Evolutionary conservation across 2,797 vertebrate genomes (phyloP).

Genomic region (Tapirus indicus): DNA sequence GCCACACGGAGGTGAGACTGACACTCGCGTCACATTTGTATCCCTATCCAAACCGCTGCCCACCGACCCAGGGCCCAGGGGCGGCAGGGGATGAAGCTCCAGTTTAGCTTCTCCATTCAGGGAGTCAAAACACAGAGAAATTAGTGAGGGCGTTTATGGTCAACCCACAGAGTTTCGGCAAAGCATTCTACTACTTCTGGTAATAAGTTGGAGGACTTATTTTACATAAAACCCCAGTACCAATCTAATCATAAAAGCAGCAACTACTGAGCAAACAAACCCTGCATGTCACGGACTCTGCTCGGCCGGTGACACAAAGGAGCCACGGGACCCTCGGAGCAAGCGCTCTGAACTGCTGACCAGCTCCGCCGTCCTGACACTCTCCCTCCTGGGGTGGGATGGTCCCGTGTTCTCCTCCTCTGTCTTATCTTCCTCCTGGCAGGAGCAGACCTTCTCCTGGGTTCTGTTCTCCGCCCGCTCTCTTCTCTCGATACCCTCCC

Average conservation of each 20-base stretch:
- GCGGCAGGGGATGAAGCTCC: neutral
- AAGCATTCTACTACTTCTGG: neutral
- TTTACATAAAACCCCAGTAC: neutral
- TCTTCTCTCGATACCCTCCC: neutral
- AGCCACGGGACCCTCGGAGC: too few species aligned
- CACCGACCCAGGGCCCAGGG: neutral
- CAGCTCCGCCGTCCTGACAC: accelerated
- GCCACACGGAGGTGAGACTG: neutral
- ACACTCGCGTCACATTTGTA: conserved; percentile 64
- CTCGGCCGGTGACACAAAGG: neutral
- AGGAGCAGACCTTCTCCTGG: neutral
- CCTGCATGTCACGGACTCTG: neutral
- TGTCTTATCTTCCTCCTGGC: neutral
- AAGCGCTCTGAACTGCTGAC: neutral
- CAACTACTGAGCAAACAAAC: neutral
- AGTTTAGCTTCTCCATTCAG: neutral
- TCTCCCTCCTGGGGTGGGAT: too few species aligned
- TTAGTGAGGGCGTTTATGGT: neutral
- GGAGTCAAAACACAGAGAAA: neutral
- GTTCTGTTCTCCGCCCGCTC: neutral
- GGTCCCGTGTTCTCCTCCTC: neutral
- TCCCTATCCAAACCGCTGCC: conserved; percentile 27
- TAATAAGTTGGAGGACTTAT: neutral
- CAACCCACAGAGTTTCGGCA: neutral
- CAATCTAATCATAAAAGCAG: neutral